phyloP scores from a whole-genome alignment of 2,797 vertebrate species.

The Hipposideros larvatus region DNA sequence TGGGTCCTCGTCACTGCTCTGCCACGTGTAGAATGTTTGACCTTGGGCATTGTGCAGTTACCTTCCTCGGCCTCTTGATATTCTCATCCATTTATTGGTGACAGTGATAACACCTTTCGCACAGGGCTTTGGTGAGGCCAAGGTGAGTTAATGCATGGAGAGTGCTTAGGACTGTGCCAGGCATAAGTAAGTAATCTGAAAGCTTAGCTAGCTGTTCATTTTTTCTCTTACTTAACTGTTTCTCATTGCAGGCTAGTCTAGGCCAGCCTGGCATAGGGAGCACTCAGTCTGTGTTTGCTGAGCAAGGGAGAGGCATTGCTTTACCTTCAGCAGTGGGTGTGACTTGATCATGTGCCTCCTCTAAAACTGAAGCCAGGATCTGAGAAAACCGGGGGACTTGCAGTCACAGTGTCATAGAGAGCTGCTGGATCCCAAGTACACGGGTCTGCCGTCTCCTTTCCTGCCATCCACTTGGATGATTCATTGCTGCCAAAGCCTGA shows the following conservation, averaged over 20 bases:
- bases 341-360: not conserved
- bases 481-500: not conserved
- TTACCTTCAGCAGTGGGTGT: not conserved
- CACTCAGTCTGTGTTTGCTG: not conserved
- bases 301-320: not conserved
- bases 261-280: not conserved
- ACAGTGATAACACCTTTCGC: not conserved
- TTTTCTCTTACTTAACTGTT: not conserved
- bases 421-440: fast-evolving
- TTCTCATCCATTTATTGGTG: not conserved
- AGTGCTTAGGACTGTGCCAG: not conserved
- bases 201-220: not conserved
- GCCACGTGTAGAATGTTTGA: not conserved
- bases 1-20: not conserved
- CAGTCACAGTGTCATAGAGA: fast-evolving
- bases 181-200: too few relatives aligned
- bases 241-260: not conserved
- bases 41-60: not conserved
- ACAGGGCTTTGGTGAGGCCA: not conserved
- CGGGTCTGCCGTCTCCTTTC: not conserved
- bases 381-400: not conserved
- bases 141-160: not conserved
- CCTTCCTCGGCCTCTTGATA: not conserved
- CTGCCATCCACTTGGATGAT: not conserved
- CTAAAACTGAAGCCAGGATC: not conserved